Evolutionary conservation across 2,113 vertebrate genomes (phyloP).

Genomic region (Varanus salvator): DNA sequence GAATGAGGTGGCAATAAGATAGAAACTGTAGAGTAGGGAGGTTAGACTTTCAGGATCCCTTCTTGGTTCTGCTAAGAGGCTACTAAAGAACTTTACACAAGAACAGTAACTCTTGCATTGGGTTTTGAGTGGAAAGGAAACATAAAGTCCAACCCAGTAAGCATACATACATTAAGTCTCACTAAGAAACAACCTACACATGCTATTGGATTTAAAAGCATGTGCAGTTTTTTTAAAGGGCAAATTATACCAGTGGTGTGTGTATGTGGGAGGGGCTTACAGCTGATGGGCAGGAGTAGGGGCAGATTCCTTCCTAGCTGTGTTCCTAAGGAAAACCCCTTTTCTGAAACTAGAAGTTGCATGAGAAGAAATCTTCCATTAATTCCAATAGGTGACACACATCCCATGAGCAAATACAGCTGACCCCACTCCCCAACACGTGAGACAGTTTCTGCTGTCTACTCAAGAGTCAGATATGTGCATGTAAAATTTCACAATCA

Average conservation of each 20-base stretch:
- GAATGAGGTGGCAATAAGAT: neutral
- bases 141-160: neutral
- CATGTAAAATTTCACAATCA: neutral
- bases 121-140: neutral
- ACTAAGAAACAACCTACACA: neutral
- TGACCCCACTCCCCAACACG: too few species aligned
- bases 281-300: too few species aligned
- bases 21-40: neutral
- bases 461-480: neutral
- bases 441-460: neutral
- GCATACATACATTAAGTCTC: too few species aligned
- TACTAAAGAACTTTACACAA: neutral
- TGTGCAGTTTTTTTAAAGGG: neutral
- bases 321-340: too few species aligned
- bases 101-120: neutral
- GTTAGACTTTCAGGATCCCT: neutral
- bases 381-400: too few species aligned
- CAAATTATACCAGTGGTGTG: neutral
- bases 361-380: too few species aligned
- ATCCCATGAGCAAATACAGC: too few species aligned
- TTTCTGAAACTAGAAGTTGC: too few species aligned
- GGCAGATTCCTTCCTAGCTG: too few species aligned
- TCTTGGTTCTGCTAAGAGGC: neutral
- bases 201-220: neutral
- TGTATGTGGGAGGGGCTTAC: too few species aligned